These are phyloP conservation scores for Kobus ellipsiprymnus DNA, from an alignment of 2,113 vertebrate genomes.

Conservation along the genomic window DNA sequence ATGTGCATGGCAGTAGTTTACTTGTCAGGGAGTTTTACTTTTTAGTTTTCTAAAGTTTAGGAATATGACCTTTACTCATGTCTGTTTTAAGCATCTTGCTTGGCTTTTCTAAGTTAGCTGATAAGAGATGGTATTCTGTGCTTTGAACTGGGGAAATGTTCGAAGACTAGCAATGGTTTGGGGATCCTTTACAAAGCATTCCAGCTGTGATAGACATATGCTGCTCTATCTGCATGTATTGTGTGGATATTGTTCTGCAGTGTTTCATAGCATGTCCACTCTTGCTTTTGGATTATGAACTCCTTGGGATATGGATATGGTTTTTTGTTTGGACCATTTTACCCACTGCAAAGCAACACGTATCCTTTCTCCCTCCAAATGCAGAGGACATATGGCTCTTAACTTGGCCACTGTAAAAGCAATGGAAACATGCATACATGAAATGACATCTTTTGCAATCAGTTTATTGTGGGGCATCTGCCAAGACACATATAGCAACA, in stretches of 20 bases:
- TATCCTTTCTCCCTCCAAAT: neutral
- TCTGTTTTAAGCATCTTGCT: conserved; percentile 14
- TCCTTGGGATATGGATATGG: neutral
- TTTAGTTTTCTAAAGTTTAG: neutral
- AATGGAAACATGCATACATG: neutral
- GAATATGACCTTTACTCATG: conserved; percentile 32
- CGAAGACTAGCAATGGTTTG: conserved; percentile 70
- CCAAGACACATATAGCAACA: neutral
- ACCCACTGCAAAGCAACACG: neutral
- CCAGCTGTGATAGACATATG: conserved; percentile 53
- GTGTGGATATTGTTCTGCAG: conserved; percentile 41
- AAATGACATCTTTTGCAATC: conserved; percentile 11
- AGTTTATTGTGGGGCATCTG: neutral
- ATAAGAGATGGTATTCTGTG: conserved; percentile 70
- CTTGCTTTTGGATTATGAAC: conserved; percentile 42
- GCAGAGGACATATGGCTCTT: neutral
- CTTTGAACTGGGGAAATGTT: conserved; percentile 70
- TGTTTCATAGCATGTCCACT: conserved; percentile 20
- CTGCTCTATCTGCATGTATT: conserved; percentile 30
- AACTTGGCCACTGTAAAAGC: neutral
- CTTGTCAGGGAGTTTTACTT: neutral
- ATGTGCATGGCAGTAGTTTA: neutral
- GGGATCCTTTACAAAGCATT: conserved; percentile 67
- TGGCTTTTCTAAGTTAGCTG: conserved; percentile 64
- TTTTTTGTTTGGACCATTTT: conserved; percentile 13